These are phyloP conservation scores for Empidonax traillii DNA, from an alignment of 2,113 vertebrate species.

Conservation along the genomic window DNA sequence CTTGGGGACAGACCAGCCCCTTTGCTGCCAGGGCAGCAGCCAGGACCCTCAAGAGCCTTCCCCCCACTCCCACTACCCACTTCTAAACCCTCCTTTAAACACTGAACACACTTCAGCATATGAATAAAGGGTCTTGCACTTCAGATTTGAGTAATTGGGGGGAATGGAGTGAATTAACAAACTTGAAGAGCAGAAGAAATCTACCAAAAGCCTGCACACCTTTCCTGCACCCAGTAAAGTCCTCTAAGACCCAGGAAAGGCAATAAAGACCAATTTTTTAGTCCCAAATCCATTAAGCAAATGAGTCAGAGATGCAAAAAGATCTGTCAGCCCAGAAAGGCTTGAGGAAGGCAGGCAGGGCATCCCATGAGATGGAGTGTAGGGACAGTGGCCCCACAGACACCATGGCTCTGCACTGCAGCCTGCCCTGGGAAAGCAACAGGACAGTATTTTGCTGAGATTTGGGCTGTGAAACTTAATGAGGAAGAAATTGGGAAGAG, in stretches of 20 bases:
- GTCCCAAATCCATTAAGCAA: not conserved
- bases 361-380: fast-evolving
- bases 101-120: not conserved
- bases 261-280: not conserved
- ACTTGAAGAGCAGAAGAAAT: not conserved
- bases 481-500: not conserved
- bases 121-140: not conserved
- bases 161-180: not conserved
- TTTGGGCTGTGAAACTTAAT: not conserved
- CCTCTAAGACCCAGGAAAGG: not conserved
- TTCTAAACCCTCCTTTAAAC: not conserved
- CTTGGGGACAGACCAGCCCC: not conserved
- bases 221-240: not conserved
- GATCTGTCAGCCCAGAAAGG: not conserved
- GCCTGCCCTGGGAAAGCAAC: not conserved
- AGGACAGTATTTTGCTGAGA: not conserved
- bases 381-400: not conserved
- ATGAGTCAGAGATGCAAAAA: not conserved
- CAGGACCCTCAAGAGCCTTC: not conserved
- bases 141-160: fast-evolving
- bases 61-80: fast-evolving
- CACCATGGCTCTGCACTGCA: fast-evolving
- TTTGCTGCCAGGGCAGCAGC: not conserved
- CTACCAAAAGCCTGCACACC: not conserved
- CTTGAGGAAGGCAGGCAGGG: fast-evolving